Percentiles rank a stretch among this genome's conserved stretches.
Evolutionary conservation across 2,113 vertebrate genomes (phyloP).

Genomic region (Herpetotheres cachinnans): DNA sequence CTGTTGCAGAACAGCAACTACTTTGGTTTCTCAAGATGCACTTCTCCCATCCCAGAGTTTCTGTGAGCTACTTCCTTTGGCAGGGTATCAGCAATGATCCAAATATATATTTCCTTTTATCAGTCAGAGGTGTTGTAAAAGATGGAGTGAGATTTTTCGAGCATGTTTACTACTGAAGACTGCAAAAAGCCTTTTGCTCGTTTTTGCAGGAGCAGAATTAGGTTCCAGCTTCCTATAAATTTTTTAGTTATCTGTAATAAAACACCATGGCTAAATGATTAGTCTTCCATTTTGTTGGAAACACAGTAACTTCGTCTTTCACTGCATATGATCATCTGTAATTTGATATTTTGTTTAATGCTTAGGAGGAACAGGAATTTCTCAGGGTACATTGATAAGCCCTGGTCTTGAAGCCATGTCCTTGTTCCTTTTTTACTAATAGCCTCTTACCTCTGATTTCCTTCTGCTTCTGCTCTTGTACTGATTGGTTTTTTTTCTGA

Average conservation of each 20-base stretch:
- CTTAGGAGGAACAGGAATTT: background rate
- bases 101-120: background rate
- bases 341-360: background rate
- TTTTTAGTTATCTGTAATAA: background rate
- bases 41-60: background rate
- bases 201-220: background rate
- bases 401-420: background rate
- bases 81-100: background rate
- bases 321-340: background rate
- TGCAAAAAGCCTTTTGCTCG: background rate
- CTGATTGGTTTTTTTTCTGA: background rate
- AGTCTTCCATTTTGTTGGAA: background rate
- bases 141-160: background rate
- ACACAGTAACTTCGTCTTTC: background rate
- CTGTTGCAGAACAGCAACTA: background rate
- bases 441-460: background rate
- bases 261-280: background rate
- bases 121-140: background rate
- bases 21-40: background rate
- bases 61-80: background rate
- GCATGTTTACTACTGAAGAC: background rate
- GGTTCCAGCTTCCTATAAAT: background rate
- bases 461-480: background rate
- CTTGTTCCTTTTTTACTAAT: background rate
- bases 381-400: background rate